Percentiles rank a stretch among this genome's conserved stretches.
phyloP scores from a whole-genome alignment of 2,113 vertebrate genomes.

The Chloropsis hardwickii region DNA sequence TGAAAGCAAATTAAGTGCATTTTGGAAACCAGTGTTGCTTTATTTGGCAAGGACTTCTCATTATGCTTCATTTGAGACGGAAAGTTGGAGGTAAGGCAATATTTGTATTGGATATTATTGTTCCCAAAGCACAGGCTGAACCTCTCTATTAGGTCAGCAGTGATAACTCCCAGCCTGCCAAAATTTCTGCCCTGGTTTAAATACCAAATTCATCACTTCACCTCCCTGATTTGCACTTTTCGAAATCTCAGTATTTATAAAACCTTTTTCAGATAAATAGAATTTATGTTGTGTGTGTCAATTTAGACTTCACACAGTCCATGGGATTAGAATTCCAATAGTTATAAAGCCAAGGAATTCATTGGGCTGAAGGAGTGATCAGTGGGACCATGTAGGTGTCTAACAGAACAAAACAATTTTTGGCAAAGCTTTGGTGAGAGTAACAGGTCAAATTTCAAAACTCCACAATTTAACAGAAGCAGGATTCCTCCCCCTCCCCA shows the following conservation, averaged over 20 bases:
- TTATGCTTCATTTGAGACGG: background rate
- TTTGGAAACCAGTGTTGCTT: constrained; percentile 21
- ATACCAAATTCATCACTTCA: background rate
- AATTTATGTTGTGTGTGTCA: background rate
- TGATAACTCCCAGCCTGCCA: background rate
- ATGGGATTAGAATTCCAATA: background rate
- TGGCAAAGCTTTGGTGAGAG: background rate
- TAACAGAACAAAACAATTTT: background rate
- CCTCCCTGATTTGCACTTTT: background rate
- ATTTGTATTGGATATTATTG: background rate
- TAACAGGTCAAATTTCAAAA: background rate
- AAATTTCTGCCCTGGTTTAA: background rate
- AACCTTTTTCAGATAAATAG: background rate
- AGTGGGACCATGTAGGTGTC: background rate
- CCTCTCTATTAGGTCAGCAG: background rate
- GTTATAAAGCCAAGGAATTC: background rate
- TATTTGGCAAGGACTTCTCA: constrained; percentile 22
- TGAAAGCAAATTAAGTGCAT: constrained; percentile 14
- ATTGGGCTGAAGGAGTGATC: background rate
- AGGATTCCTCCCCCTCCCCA: background rate
- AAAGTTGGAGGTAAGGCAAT: constrained; percentile 17
- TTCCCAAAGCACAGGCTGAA: background rate
- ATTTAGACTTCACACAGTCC: background rate
- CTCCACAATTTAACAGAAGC: background rate
- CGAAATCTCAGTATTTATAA: background rate